Conservation (phyloP, 2,888 invertebrate genomes). For the Pherbina coryleti region DNA sequence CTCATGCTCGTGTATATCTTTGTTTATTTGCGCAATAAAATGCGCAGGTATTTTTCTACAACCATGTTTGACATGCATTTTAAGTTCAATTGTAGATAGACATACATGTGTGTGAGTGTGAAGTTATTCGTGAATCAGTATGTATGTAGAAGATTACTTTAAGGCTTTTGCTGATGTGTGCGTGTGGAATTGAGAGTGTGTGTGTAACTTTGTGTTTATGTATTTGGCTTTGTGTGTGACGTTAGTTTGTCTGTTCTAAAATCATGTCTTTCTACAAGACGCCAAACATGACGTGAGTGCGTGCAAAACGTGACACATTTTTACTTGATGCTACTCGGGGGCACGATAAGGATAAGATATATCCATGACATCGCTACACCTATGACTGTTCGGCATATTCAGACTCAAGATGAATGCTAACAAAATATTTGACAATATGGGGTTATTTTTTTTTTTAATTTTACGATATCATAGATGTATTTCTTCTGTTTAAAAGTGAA, state of each 20-base stretch:
- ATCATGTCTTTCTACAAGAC: constrained; percentile 27
- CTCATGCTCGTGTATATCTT: too few relatives aligned
- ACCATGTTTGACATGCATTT: constrained; percentile 29
- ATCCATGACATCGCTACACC: too few relatives aligned
- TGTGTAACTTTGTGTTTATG: background rate
- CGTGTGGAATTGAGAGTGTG: too few relatives aligned
- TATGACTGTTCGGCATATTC: background rate
- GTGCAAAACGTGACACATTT: constrained; percentile 47
- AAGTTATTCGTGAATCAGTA: background rate
- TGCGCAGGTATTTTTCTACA: constrained; percentile 22
- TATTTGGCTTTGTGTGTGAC: constrained; percentile 8
- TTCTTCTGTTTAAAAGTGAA: too few relatives aligned
- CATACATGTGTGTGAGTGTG: background rate
- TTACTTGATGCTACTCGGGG: constrained; percentile 40
- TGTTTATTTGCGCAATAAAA: constrained; percentile 21
- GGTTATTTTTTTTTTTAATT: too few relatives aligned
- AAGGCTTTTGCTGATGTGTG: too few relatives aligned
- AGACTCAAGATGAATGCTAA: too few relatives aligned
- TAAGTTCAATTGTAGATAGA: constrained; percentile 1
- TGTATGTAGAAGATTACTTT: background rate
- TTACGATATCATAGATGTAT: too few relatives aligned
- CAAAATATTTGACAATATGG: too few relatives aligned
- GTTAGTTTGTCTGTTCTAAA: constrained; percentile 3
- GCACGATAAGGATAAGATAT: constrained; percentile 34
- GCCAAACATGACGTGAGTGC: constrained; percentile 35